These are phyloP conservation scores for Myrmophylax atrothorax DNA, from an alignment of 2,113 vertebrate genomes.

Conservation along the genomic window DNA sequence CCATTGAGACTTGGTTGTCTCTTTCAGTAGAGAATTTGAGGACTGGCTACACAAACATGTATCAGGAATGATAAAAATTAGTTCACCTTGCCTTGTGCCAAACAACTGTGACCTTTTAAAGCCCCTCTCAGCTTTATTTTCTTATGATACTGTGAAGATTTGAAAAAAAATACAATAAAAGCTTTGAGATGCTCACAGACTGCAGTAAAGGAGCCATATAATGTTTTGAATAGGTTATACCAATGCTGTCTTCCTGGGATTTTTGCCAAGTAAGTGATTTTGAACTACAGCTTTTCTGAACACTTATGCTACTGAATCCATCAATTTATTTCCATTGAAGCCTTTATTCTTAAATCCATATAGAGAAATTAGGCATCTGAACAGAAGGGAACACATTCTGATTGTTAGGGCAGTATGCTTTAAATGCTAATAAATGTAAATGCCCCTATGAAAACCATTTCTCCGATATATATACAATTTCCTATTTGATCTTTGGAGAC, in stretches of 20 bases:
- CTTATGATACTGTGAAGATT: constrained; percentile 15
- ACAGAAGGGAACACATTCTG: neutral
- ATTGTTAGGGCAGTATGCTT: neutral
- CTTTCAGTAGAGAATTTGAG: neutral
- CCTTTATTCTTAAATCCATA: neutral
- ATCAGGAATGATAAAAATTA: neutral
- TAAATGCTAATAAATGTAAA: neutral
- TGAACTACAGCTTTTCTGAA: constrained; percentile 16
- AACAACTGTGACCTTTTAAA: constrained; percentile 20
- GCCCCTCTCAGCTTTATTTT: constrained; percentile 16
- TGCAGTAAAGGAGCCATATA: constrained; percentile 17
- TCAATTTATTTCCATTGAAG: neutral
- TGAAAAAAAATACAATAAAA: constrained; percentile 56
- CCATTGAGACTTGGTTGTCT: neutral
- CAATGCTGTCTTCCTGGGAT: constrained; percentile 27
- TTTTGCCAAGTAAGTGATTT: constrained; percentile 40
- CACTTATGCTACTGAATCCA: neutral
- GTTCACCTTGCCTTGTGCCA: neutral
- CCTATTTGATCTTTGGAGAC: neutral
- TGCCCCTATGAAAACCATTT: neutral
- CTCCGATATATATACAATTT: neutral
- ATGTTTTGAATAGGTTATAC: constrained; percentile 22
- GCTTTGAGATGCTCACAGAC: neutral
- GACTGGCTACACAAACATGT: neutral
- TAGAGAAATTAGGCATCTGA: neutral